Conservation (phyloP, 2,797 vertebrate genomes). For the Monodelphis domestica region DNA sequence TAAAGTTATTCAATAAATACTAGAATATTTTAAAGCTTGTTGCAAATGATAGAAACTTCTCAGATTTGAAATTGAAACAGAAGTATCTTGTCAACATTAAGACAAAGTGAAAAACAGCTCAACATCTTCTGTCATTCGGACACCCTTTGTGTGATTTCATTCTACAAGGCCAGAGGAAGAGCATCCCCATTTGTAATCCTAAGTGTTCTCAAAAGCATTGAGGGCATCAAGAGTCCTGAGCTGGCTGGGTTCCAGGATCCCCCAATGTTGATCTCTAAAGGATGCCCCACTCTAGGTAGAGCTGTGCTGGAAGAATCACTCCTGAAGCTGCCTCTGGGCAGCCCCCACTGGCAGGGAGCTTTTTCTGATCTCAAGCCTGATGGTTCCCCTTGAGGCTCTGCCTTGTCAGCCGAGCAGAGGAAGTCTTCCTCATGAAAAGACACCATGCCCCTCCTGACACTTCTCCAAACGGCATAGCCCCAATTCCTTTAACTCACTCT, state of each 20-base stretch:
- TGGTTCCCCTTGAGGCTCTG: not conserved
- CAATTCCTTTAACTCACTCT: not conserved
- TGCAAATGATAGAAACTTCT: constrained; percentile 44
- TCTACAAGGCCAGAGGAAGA: constrained; percentile 1
- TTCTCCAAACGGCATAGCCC: not conserved
- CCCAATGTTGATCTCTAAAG: not conserved
- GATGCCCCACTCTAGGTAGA: not conserved
- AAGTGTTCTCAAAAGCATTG: not conserved
- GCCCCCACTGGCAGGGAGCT: not conserved
- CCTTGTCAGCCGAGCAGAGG: not conserved
- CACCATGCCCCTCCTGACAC: not conserved
- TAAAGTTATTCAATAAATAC: constrained; percentile 56
- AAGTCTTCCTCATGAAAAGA: not conserved
- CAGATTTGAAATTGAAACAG: not conserved
- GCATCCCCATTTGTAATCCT: not conserved
- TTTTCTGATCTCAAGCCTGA: not conserved
- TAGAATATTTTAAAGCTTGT: not conserved
- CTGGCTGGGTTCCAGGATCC: not conserved
- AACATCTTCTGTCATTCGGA: constrained; percentile 10
- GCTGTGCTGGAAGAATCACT: not conserved
- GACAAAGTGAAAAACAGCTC: not conserved
- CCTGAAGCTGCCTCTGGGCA: not conserved
- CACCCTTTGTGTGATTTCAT: not conserved
- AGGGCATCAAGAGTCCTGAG: not conserved
- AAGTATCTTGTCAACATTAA: constrained; percentile 15